A percentile compares a stretch with the other conserved stretches of the same genome.
Conservation (phyloP, 2,113 vertebrate species). For the Turnix velox region DNA sequence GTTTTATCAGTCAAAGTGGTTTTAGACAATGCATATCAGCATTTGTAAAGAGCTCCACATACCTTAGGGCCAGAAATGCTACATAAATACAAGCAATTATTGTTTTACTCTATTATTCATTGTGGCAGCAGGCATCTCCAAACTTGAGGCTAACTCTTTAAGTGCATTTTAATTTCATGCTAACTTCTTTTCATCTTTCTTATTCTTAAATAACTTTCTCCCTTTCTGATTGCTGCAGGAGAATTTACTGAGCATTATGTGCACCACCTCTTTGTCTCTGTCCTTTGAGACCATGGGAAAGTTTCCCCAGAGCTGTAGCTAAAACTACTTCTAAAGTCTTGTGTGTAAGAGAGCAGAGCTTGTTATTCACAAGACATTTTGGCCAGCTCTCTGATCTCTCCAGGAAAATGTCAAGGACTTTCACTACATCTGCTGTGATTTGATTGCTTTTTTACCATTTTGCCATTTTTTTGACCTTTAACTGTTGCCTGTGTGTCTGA, state of each 20-base stretch:
- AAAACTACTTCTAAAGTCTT: background rate
- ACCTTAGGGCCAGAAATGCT: background rate
- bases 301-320: background rate
- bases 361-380: background rate
- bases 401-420: background rate
- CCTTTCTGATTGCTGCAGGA: background rate
- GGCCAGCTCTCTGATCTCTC: background rate
- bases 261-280: background rate
- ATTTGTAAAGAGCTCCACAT: background rate
- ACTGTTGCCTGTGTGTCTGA: background rate
- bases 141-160: background rate
- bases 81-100: background rate
- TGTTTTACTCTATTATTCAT: background rate
- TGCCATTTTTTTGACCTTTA: background rate
- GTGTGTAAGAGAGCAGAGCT: background rate
- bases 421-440: background rate
- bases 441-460: background rate
- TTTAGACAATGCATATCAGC: background rate
- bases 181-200: background rate
- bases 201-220: background rate
- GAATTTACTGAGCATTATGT: background rate
- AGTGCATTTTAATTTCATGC: constrained; percentile 18
- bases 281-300: background rate
- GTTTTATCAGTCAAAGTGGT: background rate
- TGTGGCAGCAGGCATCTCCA: background rate